Evolutionary conservation across 1,140 invertebrate genomes (phyloP).

Genomic region (Zaprionus camerounensis): DNA sequence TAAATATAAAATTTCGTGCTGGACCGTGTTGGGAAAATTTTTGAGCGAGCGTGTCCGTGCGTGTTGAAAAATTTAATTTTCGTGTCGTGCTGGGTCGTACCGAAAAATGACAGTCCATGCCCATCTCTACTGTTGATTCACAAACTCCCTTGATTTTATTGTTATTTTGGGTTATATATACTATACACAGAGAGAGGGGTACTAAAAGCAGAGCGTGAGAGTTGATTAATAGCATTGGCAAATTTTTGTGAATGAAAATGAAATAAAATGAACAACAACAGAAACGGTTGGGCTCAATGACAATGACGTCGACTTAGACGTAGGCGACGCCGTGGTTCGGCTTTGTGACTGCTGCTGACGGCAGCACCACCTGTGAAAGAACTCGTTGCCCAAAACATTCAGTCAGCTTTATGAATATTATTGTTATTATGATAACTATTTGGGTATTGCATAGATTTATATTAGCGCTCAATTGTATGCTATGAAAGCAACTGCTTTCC

Average conservation of each 20-base stretch:
- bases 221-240: constrained; percentile 68
- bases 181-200: not conserved
- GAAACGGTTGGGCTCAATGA: constrained; percentile 50
- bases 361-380: constrained; percentile 62
- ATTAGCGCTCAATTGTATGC: constrained; percentile 62
- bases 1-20: too few relatives aligned
- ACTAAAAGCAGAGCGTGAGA: not conserved
- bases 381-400: constrained; percentile 24
- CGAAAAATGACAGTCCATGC: too few relatives aligned
- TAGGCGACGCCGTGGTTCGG: constrained; percentile 1
- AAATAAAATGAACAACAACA: constrained; percentile 48
- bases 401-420: constrained; percentile 64
- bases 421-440: constrained; percentile 59
- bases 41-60: too few relatives aligned
- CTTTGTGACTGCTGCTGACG: not conserved
- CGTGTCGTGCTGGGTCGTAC: too few relatives aligned
- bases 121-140: constrained; percentile 65
- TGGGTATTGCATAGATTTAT: constrained; percentile 38
- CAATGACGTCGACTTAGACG: constrained; percentile 64
- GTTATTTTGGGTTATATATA: constrained; percentile 47
- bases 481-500: constrained; percentile 48
- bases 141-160: constrained; percentile 72
- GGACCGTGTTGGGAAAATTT: too few relatives aligned
- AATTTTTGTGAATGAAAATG: constrained; percentile 76
- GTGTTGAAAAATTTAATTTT: too few relatives aligned